phyloP scores from a whole-genome alignment of 1,140 invertebrate species.

The Gonioctena quinquepunctata region DNA sequence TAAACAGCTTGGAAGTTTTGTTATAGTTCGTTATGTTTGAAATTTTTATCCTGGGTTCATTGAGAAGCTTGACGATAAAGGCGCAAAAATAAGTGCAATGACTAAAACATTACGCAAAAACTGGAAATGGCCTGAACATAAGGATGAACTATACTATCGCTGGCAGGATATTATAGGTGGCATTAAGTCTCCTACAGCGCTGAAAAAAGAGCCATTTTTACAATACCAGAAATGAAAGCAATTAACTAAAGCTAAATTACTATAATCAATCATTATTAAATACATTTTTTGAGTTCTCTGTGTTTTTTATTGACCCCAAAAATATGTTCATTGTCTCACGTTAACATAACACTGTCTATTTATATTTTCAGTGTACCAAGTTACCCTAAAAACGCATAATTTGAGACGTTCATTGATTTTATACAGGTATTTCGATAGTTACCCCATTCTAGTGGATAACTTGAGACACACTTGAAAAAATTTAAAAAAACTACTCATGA shows the following conservation, averaged over 20 bases:
- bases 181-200: neutral
- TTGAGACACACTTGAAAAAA: conserved; percentile 10
- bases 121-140: conserved; percentile 9
- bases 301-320: conserved; percentile 4
- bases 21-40: conserved; percentile 4
- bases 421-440: neutral
- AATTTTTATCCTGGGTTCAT: conserved; percentile 4
- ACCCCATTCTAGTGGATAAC: neutral
- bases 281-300: neutral
- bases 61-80: conserved; percentile 9
- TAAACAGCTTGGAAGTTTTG: conserved; percentile 6
- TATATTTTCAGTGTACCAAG: conserved; percentile 1
- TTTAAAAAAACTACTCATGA: conserved; percentile 2
- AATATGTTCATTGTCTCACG: conserved; percentile 8
- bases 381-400: conserved; percentile 4
- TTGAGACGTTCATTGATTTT: conserved; percentile 6
- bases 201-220: neutral
- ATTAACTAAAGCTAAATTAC: conserved; percentile 3
- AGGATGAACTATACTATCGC: neutral
- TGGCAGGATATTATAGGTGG: conserved; percentile 3
- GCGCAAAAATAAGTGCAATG: conserved; percentile 1
- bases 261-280: conserved; percentile 1
- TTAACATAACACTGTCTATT: conserved; percentile 10
- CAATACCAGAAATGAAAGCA: conserved; percentile 6
- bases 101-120: conserved; percentile 5